Evolutionary conservation across 1,140 invertebrate genomes (phyloP), one percentile per base, ranked within the genome.

Genomic region (Bilobella aurantiaca): DNA sequence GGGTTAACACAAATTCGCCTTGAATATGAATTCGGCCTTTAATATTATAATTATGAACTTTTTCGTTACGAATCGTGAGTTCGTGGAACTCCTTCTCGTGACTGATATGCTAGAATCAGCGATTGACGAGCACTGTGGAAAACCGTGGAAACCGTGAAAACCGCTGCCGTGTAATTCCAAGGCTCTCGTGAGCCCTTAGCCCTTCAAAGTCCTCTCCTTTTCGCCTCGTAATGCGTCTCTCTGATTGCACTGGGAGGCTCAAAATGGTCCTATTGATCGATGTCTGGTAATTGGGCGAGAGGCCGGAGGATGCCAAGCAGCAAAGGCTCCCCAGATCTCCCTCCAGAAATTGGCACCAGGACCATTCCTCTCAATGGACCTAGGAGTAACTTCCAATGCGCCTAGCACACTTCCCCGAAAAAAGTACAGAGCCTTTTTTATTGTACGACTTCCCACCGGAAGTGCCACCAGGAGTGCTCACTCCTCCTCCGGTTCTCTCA

Each of bases 171-270:
- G n/a, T n/a, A n/a, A n/a, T n/a, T n/a, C n/a, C n/a, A n/a, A n/a
- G n/a, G n/a, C n/a, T n/a, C n/a, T n/a, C n/a, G n/a, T n/a, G n/a
- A n/a, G n/a, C n/a, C n/a, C n/a, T n/a, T n/a, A n/a, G n/a, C n/a
- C n/a, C n/a, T n/a, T n/a, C n/a, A n/a, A n/a, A n/a, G n/a, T n/a
- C n/a, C n/a, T n/a, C n/a, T n/a, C n/a, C n/a, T n/a, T n/a, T n/a
- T n/a, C n/a, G n/a, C n/a, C n/a, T 31, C 57, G 57, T 68, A 49
- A 65, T 56, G 66, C 63, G 66, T 68, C 66, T 65, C 63, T 70
- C 66, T 63, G 60, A 70, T 70, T 67, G 42, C 57, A 67, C 62
- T 67, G 57, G 31, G 25, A 18, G 32, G 32, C 58, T 49, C 28
- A 27, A 53, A 61, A 62, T 60, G 56, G 31, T 63, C 58, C 16